Base-by-base conservation (phyloP, 2,113 vertebrate species). In the Nestor notabilis region DNA sequence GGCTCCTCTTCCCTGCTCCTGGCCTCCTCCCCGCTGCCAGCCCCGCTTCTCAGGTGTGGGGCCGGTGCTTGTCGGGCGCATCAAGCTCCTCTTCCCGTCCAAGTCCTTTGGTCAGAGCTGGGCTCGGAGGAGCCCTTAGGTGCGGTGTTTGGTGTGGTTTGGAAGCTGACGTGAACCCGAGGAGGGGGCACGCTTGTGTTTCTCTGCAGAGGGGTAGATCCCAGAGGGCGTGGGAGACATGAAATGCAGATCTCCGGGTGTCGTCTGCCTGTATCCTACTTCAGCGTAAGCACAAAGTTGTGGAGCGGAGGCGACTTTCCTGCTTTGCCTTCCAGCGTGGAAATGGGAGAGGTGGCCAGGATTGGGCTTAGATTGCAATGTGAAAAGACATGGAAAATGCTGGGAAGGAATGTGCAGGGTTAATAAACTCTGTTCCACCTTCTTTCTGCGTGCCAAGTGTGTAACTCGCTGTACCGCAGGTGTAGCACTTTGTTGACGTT, bases 81-180 rank as follows among this genome's bases (percentile, higher is more conserved):
- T 10, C 43, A 0, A 35, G 50, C 69, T 56, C 52, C 63, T 28
- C n/a, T 17, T 52, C 35, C 63, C 16, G 13, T 37, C 79, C 1
- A 1, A 25, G 56, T 1, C 18, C 12, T 4, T 1, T 1, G 25
- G 3, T 4, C 37, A 5, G 0, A 35, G 52, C 71, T 0, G 35
- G 19, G n/a, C 81, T 64, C 55, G 10, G 56, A n/a, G 5, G 33
- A 23, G 33, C 56, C 35, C 56, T 35, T 24, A 7, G 13, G 6
- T 10, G 56, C 33, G 3, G 21, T 15, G 33, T 23, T 15, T 23
- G 33, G 9, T n/a, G 55, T 9, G 56, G 33, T 58, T 35, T 58
- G 21, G 56, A 58, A 58, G 56, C 56, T 58, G 56, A 2, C 8
- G 5, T 2, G 41, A 11, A 13, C 21, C 33, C 5, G 37, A 9